A percentile compares a stretch with the other conserved stretches of the same genome.
Conservation (phyloP, 2,113 vertebrate genomes). For the Choloepus hoffmanni region DNA sequence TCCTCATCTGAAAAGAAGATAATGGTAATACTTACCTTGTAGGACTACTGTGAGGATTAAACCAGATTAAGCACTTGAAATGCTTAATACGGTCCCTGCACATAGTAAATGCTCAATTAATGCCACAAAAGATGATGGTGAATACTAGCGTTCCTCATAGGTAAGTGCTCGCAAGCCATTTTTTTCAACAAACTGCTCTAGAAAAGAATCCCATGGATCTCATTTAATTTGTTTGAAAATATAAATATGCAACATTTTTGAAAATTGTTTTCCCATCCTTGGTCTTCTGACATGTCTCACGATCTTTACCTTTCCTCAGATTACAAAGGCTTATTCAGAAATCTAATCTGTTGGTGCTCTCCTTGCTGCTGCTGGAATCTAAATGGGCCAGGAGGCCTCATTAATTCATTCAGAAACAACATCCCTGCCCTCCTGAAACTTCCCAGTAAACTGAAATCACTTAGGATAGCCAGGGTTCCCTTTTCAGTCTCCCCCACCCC, state of each 20-base stretch:
- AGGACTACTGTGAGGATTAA: neutral
- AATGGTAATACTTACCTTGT: neutral
- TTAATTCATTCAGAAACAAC: neutral
- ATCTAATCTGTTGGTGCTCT: neutral
- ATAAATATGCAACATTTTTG: neutral
- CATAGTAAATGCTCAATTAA: constrained; percentile 32
- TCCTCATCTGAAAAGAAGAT: neutral
- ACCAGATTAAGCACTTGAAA: neutral
- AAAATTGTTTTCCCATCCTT: neutral
- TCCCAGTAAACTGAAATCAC: neutral
- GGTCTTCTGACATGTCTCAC: neutral
- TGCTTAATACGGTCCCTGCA: neutral
- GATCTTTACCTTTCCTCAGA: neutral
- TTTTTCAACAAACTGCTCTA: neutral
- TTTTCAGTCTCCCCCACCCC: neutral
- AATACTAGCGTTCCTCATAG: neutral
- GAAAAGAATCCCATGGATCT: neutral
- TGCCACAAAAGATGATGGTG: neutral
- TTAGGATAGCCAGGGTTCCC: neutral
- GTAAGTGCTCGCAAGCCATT: neutral
- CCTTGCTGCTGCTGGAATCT: neutral
- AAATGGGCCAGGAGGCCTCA: neutral
- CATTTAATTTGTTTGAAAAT: constrained; percentile 3
- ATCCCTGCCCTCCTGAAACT: neutral
- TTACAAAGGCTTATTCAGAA: neutral